phyloP scores from a whole-genome alignment of 2,113 vertebrate species.

The Myiopsitta monachus region DNA sequence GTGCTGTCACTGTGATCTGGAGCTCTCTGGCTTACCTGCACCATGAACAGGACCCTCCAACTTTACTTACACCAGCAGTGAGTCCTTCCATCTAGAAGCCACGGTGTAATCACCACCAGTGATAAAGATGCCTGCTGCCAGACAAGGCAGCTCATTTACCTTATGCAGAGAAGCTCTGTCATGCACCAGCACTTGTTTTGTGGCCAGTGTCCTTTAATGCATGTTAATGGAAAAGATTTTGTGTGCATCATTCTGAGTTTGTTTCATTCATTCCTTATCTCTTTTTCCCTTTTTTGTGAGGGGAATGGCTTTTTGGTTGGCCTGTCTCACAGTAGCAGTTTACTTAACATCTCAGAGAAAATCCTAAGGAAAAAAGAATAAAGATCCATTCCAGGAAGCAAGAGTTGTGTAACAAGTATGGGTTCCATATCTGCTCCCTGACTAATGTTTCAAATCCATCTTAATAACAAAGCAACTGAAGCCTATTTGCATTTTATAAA shows the following conservation, averaged over 20 bases:
- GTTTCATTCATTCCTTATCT: background rate
- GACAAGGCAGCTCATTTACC: background rate
- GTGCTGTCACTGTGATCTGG: background rate
- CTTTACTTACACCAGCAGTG: background rate
- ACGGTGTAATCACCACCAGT: background rate
- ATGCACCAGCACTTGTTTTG: background rate
- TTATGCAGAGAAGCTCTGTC: background rate
- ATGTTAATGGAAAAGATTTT: background rate
- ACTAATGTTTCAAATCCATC: conserved; percentile 33
- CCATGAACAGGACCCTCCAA: background rate
- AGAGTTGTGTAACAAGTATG: background rate
- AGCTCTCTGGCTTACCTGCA: background rate
- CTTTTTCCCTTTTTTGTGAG: background rate
- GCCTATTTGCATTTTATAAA: conserved; percentile 53
- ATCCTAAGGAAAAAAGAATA: background rate
- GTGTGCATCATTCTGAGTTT: background rate
- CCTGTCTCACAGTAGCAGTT: conserved; percentile 27
- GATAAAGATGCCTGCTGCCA: background rate
- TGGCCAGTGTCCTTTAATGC: background rate
- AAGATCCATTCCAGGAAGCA: background rate
- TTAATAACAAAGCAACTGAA: conserved; percentile 47
- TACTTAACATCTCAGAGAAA: conserved; percentile 42
- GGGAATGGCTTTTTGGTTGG: background rate
- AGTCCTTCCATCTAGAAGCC: background rate
- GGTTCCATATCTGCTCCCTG: conserved; percentile 27